phyloP scores from a whole-genome alignment of 2,888 invertebrate species.

The Odontocerum albicorne region DNA sequence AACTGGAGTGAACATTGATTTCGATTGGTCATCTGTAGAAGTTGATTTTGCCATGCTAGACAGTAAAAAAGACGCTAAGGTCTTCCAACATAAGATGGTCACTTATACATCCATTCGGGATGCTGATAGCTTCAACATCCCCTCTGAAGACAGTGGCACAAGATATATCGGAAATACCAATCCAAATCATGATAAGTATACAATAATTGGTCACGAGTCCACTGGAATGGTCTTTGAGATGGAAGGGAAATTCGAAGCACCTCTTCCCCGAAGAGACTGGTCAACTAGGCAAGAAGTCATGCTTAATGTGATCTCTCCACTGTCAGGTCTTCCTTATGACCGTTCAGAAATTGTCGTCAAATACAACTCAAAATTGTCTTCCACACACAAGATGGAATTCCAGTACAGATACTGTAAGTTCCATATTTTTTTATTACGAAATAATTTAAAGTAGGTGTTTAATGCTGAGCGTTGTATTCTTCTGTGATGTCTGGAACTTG shows the following conservation, averaged over 20 bases:
- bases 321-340: slow-evolving; percentile 46
- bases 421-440: no score
- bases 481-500: no score
- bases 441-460: no score
- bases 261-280: slow-evolving; percentile 39
- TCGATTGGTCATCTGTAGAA: slow-evolving; percentile 51
- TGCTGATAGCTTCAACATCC: slow-evolving; percentile 54
- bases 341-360: slow-evolving; percentile 56
- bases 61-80: slow-evolving; percentile 48
- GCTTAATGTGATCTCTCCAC: slow-evolving; percentile 41
- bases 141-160: slow-evolving; percentile 48
- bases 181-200: slow-evolving; percentile 43
- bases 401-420: slow-evolving; percentile 42
- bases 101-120: slow-evolving; percentile 66
- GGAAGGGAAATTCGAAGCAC: slow-evolving; percentile 53
- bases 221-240: slow-evolving; percentile 59
- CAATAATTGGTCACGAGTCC: slow-evolving; percentile 52
- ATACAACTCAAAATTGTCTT: slow-evolving; percentile 52
- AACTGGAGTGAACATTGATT: slow-evolving; percentile 50
- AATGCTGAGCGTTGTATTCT: no score
- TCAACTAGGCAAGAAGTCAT: slow-evolving; percentile 39
- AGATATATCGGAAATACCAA: slow-evolving; percentile 47
- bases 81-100: slow-evolving; percentile 62
- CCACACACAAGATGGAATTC: slow-evolving; percentile 49
- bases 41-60: slow-evolving; percentile 40